Evolutionary conservation across 2,113 vertebrate species (phyloP).

Genomic region (Spizaetus ornatus): DNA sequence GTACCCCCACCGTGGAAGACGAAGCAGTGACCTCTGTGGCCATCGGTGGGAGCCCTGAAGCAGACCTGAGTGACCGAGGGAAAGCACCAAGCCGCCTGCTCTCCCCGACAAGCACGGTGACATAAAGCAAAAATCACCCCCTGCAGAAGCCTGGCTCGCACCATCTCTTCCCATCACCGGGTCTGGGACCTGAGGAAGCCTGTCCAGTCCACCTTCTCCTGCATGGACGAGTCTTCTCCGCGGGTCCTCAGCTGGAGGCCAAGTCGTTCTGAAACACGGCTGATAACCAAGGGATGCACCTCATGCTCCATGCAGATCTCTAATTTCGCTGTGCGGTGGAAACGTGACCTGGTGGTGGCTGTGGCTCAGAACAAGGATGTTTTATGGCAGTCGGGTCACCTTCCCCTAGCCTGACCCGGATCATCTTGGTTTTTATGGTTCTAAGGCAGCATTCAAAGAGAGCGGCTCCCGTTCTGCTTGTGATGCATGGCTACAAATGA

Average conservation of each 20-base stretch:
- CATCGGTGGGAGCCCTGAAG: background rate
- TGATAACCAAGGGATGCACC: background rate
- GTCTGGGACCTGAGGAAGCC: background rate
- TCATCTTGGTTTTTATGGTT: background rate
- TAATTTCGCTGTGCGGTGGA: background rate
- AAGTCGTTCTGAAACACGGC: background rate
- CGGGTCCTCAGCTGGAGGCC: background rate
- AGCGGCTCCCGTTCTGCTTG: background rate
- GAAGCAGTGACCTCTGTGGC: background rate
- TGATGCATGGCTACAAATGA: background rate
- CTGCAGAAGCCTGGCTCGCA: background rate
- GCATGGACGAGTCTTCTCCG: background rate
- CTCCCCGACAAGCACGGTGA: background rate
- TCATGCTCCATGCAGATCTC: background rate
- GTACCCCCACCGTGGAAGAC: background rate
- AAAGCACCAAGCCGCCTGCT: background rate
- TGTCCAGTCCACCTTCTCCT: background rate
- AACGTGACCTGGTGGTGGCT: background rate
- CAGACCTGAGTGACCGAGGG: background rate
- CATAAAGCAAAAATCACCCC: background rate
- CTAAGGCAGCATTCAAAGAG: background rate
- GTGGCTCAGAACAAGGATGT: background rate
- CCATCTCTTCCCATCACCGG: background rate
- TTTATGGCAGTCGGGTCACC: background rate
- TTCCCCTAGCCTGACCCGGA: background rate